Evolutionary conservation across 2,113 vertebrate genomes (phyloP), one percentile per base, ranked within the genome.

Genomic region (Hippocampus zosterae): DNA sequence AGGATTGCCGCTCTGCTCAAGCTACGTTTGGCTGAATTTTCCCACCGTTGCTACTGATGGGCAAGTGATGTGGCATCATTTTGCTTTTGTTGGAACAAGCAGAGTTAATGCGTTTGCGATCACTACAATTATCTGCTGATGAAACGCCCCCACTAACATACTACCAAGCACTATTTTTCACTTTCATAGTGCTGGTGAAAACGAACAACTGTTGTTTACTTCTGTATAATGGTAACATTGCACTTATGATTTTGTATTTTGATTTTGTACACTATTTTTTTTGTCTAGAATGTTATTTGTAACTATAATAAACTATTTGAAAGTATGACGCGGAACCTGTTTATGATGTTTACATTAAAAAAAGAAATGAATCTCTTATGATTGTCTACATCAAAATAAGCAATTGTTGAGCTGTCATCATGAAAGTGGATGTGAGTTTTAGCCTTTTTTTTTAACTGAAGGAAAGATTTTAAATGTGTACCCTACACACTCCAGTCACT

Each of bases 271-370:
- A 44, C 21, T 46, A 3, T 56, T 56, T 23, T 25, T 56, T 56
- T 56, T 27, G 55, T 57, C 21, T 55, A 55, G 3, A 23, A 27
- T 57, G 55, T 3, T 25, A 25, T 57, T 27, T 57, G 23, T 27
- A 57, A 27, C 60, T 71, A 1, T 33, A 85, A 85, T 86, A 82
- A 87, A 79, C 10, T n/a, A 79, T 75, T 67, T 67, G 0, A 75
- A 73, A 74, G 64, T 3, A 66, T 40, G 16, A 27, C 48, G 12
- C 37, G 0, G 18, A 23, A 8, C 70, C 33, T 29, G 18, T 60
- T 64, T 37, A 37, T 61, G 8, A 8, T 21, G 21, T 44, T 12
- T 12, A 44, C 0, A 12, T 44, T 44, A 37, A 44, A 12, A 12
- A 12, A 44, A 13, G 42, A 44, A 44, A 44, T 44, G 41, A 42